These are phyloP conservation scores for Chironomus tentans DNA, from an alignment of 2,888 invertebrate genomes.

Conservation along the genomic window DNA sequence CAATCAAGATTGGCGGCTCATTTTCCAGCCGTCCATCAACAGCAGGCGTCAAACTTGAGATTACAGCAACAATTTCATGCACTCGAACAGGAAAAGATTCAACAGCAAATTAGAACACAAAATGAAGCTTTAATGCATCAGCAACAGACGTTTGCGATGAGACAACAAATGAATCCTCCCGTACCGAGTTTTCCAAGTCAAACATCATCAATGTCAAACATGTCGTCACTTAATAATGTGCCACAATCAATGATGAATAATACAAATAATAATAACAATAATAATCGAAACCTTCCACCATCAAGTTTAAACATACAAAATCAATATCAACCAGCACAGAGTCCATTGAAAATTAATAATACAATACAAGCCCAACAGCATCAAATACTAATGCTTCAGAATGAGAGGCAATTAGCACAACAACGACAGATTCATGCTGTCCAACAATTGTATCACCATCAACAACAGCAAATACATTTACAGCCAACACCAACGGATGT, in stretches of 20 bases:
- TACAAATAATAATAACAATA: slow-evolving; percentile 30
- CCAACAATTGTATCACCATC: neutral
- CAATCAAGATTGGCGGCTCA: slow-evolving; percentile 49
- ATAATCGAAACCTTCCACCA: slow-evolving; percentile 34
- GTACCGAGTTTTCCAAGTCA: slow-evolving; percentile 41
- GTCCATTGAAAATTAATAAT: slow-evolving; percentile 37
- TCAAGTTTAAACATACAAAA: slow-evolving; percentile 39
- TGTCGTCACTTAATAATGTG: slow-evolving; percentile 25
- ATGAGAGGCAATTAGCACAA: slow-evolving; percentile 30
- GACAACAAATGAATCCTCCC: slow-evolving; percentile 53
- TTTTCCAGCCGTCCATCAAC: slow-evolving; percentile 48
- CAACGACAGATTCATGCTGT: slow-evolving; percentile 32
- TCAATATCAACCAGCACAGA: slow-evolving; percentile 40
- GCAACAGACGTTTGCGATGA: slow-evolving; percentile 54
- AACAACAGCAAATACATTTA: slow-evolving; percentile 16
- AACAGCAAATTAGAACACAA: slow-evolving; percentile 54
- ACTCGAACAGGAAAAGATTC: slow-evolving; percentile 54
- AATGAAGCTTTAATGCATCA: slow-evolving; percentile 55
- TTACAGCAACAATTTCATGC: slow-evolving; percentile 53
- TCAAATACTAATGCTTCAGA: slow-evolving; percentile 39
- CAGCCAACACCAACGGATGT: slow-evolving; percentile 38
- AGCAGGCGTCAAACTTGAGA: slow-evolving; percentile 44
- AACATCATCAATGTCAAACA: slow-evolving; percentile 30
- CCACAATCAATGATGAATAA: slow-evolving; percentile 30
- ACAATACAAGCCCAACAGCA: slow-evolving; percentile 43